These are phyloP conservation scores for Caprella mutica DNA, from an alignment of 2,888 invertebrate species.

Conservation along the genomic window DNA sequence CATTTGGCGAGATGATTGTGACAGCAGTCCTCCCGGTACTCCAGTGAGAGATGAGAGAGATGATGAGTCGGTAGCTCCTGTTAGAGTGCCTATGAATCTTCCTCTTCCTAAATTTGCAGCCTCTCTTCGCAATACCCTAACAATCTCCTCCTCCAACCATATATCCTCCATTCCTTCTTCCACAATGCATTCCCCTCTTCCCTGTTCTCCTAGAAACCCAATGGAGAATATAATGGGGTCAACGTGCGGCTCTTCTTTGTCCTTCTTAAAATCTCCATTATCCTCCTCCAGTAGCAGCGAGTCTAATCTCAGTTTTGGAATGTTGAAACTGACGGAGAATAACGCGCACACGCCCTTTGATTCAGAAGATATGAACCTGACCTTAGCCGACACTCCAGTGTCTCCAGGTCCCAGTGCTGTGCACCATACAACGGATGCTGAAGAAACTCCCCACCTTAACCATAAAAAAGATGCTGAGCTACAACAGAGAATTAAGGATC, in stretches of 20 bases:
- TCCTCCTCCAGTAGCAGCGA: not conserved
- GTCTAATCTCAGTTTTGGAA: not conserved
- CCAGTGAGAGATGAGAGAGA: constrained; percentile 75
- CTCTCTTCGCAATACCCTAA: constrained; percentile 24
- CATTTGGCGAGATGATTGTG: constrained; percentile 40
- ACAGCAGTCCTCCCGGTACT: constrained; percentile 70
- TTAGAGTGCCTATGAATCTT: constrained; percentile 60
- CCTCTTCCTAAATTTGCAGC: constrained; percentile 76
- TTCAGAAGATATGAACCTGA: not conserved
- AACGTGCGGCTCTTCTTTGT: constrained; percentile 34
- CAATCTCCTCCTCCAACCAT: too few species aligned
- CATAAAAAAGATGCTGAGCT: constrained; percentile 42
- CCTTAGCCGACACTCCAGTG: constrained; percentile 26
- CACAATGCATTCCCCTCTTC: constrained; percentile 20
- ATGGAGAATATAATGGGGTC: not conserved
- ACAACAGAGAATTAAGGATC: constrained; percentile 79
- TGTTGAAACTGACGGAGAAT: not conserved
- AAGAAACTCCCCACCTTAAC: constrained; percentile 52
- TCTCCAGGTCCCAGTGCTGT: constrained; percentile 28
- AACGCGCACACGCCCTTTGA: not conserved
- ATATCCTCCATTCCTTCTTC: constrained; percentile 26
- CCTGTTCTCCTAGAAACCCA: not conserved
- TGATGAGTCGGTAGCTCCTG: constrained; percentile 38
- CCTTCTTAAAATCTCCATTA: constrained; percentile 31
- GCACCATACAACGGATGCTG: constrained; percentile 60